Conservation (phyloP, 1,140 invertebrate species). For the Thaumetopoea pityocampa region DNA sequence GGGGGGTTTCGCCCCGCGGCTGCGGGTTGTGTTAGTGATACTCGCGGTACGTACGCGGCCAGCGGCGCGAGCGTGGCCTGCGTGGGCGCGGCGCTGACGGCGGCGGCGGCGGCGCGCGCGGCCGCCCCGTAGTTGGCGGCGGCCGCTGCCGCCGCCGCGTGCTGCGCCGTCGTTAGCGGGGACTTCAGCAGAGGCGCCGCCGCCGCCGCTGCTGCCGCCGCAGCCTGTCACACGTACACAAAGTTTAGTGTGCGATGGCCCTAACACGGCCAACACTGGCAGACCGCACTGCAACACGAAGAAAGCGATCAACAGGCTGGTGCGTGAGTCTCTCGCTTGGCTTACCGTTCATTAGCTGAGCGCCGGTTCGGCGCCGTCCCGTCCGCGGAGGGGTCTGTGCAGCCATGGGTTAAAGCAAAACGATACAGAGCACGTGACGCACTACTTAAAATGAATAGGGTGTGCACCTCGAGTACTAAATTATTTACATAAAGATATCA, state of each 20-base stretch:
- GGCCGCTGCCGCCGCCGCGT: slow-evolving; percentile 84
- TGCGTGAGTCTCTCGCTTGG: too few species aligned
- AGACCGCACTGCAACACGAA: neutral
- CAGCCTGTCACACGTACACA: slow-evolving; percentile 16
- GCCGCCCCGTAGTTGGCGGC: slow-evolving; percentile 77
- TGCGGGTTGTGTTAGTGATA: slow-evolving; percentile 7
- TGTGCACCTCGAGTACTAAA: slow-evolving; percentile 17
- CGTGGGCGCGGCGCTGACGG: slow-evolving; percentile 88
- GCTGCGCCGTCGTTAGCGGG: slow-evolving; percentile 79
- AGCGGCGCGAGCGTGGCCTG: slow-evolving; percentile 46
- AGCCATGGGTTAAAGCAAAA: slow-evolving; percentile 29
- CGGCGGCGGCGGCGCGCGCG: slow-evolving; percentile 83
- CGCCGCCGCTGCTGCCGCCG: slow-evolving; percentile 78
- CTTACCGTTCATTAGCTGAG: too few species aligned
- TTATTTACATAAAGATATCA: slow-evolving; percentile 44
- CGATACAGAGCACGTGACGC: slow-evolving; percentile 33
- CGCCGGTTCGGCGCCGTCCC: neutral
- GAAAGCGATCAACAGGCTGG: too few species aligned
- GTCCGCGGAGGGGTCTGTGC: slow-evolving; percentile 5
- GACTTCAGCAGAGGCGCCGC: slow-evolving; percentile 83
- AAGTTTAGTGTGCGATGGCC: neutral
- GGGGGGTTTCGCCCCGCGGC: too few species aligned
- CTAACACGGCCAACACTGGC: neutral
- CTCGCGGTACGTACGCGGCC: slow-evolving; percentile 40
- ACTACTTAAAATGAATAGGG: slow-evolving; percentile 24